These are phyloP conservation scores for Stenichneumon culpator DNA, from an alignment of 2,888 invertebrate genomes.

Conservation along the genomic window DNA sequence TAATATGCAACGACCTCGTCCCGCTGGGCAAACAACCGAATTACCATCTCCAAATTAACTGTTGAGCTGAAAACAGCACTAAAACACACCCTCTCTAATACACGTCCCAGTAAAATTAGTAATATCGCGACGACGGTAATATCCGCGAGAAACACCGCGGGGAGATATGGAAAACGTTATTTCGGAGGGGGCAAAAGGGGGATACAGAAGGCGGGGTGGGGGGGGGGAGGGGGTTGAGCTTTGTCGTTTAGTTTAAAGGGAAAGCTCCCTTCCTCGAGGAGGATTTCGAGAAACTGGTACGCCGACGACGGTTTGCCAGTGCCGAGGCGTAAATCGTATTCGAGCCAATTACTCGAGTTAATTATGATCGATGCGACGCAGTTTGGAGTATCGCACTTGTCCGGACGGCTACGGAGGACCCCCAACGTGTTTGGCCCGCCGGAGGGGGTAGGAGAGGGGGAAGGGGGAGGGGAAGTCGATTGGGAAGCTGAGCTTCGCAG, in stretches of 20 bases:
- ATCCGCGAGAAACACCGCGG: neutral
- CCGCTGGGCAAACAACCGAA: no score
- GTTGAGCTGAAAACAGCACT: neutral
- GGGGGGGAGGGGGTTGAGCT: neutral
- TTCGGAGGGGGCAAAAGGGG: neutral
- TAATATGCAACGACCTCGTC: no score
- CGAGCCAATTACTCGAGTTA: conserved; percentile 70
- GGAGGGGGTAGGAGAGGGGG: conserved; percentile 1
- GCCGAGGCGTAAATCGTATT: conserved; percentile 67
- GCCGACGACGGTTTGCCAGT: conserved; percentile 45
- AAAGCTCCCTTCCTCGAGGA: neutral
- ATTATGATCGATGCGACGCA: conserved; percentile 71
- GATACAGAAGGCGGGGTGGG: neutral
- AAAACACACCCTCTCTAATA: neutral
- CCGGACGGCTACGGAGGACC: conserved; percentile 64
- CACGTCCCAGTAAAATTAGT: neutral
- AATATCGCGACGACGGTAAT: neutral
- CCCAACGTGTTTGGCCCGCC: conserved; percentile 1
- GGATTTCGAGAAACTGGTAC: conserved; percentile 2
- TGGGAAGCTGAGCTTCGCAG: conserved; percentile 45
- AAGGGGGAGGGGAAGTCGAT: conserved; percentile 33
- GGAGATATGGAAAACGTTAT: conserved; percentile 7
- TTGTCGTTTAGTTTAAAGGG: conserved; percentile 1
- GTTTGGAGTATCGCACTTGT: conserved; percentile 68
- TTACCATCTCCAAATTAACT: no score